Percentiles rank a stretch among this genome's conserved stretches.
These are phyloP conservation scores for Eurosta solidaginis DNA, from an alignment of 1,140 invertebrate species.

Conservation along the genomic window DNA sequence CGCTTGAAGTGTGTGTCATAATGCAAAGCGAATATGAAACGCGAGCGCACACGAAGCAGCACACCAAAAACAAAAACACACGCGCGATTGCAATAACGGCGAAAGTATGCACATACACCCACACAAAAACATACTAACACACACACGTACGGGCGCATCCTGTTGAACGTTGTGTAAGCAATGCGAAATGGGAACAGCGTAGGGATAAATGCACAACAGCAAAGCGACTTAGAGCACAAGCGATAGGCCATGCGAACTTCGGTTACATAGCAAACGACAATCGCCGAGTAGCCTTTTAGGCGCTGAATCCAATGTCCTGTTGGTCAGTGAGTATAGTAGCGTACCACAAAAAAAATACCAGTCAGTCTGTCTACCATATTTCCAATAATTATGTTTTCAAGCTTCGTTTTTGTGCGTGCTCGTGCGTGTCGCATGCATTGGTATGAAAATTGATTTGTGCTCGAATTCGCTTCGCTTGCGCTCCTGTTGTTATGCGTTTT, in stretches of 20 bases:
- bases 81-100: not conserved
- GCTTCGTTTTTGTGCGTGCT: not conserved
- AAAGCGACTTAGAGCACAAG: not conserved
- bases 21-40: not conserved
- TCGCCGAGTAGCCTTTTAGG: not conserved
- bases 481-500: not conserved
- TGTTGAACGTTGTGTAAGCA: not conserved
- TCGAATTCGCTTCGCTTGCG: not conserved
- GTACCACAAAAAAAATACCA: not conserved
- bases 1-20: not conserved
- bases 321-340: not conserved
- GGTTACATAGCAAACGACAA: too few species aligned
- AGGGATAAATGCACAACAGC: not conserved
- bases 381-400: not conserved
- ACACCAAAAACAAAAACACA: not conserved
- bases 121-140: too few species aligned
- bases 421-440: conserved; percentile 5
- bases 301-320: not conserved
- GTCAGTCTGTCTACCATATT: not conserved
- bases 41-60: not conserved
- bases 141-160: not conserved
- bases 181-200: too few species aligned
- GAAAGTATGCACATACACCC: not conserved
- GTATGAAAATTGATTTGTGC: not conserved
- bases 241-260: too few species aligned